Conservation (phyloP, 1,140 invertebrate species). For the Conus ventricosus region DNA sequence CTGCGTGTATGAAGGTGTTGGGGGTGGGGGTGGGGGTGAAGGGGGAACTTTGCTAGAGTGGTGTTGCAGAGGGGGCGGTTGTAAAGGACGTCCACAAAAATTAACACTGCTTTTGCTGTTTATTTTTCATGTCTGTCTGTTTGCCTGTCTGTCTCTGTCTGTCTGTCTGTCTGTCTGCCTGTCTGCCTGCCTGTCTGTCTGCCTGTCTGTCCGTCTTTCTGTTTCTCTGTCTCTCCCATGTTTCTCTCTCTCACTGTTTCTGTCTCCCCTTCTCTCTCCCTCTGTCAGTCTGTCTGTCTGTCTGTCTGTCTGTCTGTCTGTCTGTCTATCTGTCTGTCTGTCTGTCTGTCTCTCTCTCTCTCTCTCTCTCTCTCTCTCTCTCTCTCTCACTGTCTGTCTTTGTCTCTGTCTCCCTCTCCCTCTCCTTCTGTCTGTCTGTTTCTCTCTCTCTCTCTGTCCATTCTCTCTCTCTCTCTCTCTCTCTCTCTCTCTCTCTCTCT, state of each 20-base stretch:
- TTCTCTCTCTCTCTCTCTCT: not conserved
- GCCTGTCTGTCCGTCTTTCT: no score
- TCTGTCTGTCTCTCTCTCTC: not conserved
- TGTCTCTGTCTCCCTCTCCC: not conserved
- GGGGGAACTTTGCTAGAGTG: no score
- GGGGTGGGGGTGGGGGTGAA: no score
- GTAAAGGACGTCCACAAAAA: no score
- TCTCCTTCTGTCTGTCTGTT: not conserved
- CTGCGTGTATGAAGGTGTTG: no score
- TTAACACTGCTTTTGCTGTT: no score
- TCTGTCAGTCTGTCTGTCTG: not conserved
- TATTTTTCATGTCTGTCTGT: no score
- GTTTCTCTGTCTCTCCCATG: not conserved
- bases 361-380: conserved; percentile 1
- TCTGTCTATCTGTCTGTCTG: not conserved
- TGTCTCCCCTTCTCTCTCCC: not conserved
- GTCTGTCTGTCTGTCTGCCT: no score
- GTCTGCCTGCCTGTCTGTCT: no score
- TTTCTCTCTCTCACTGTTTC: not conserved
- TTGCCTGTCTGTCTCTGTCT: no score
- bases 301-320: not conserved
- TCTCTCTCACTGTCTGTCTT: not conserved
- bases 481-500: not conserved
- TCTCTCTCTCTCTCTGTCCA: not conserved
- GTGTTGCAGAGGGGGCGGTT: no score